Base-by-base conservation (phyloP, 1,140 invertebrate genomes). In the Lordiphosa clarofinis region DNA sequence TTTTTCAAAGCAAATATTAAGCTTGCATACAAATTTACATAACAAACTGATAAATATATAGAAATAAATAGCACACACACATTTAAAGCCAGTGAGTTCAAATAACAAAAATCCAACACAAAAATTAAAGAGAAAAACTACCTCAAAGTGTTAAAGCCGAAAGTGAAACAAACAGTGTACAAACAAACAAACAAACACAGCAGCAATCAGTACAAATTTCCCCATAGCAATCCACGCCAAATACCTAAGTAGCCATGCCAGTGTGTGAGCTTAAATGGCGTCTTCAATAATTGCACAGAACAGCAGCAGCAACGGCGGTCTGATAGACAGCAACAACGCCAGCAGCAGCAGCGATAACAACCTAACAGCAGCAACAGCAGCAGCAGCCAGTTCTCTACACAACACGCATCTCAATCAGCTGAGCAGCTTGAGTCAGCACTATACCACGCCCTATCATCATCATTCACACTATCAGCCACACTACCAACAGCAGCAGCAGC, bases 281-380 rank as follows among this genome's bases (percentile, higher is more conserved):
- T 88, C 87, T 66, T 73, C 86, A 87, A 87, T 88, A 76, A 86
- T 88, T 74, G 87, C 87, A 72, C 82, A 81, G 60, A 73, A 66
- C 56, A 73, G 79, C 76, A 72, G 69, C 67, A 72, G 69, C 69
- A 60, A 56, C 40, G 74, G 81, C 69, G 71, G 78, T 48, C 62
- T 68, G 53, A 65, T 76, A 59, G 86, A 88, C 57, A 69, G 53
- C 60, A 42, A 31, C 28, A 31, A 31, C 28, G 28, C 28, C 28
- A 31, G 7, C 28, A 53, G 47, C 50, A 71, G 11, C 65, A 63
- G 48, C 49, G 28, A 31, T 8, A 31, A 5, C 6, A 31, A 31
- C 28, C 28, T 31, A 31, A 31, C 28, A 48, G 43, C 73, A 54
- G 35, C 65, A 52, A 48, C 58, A 76, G 66, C 69, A 35, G 38